Percentiles rank a stretch among this genome's conserved stretches.
Evolutionary conservation across 2,888 invertebrate species (phyloP).

Genomic region (Notodonta ziczac): DNA sequence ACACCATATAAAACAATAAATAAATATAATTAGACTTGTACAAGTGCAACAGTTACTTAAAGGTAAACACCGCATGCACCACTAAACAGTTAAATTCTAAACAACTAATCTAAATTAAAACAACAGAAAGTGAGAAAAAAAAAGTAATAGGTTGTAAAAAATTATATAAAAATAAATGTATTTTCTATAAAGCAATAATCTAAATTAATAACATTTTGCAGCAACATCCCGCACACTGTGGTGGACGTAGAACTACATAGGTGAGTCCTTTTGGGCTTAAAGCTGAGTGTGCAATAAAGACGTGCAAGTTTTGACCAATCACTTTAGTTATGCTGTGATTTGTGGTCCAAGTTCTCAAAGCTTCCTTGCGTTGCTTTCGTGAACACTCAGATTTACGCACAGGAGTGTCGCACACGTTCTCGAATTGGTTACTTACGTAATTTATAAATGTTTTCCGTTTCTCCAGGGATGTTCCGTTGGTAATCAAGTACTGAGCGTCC

Average conservation of each 20-base stretch:
- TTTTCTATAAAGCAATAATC: no score
- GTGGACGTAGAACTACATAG: constrained; percentile 37
- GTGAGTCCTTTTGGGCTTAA: constrained; percentile 28
- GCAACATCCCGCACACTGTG: constrained; percentile 28
- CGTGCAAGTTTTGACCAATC: constrained; percentile 10
- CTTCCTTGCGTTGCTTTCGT: background rate
- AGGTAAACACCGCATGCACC: no score
- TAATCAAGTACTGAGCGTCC: constrained; percentile 27
- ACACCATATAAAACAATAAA: no score
- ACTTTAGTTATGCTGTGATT: no score
- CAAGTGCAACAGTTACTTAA: no score
- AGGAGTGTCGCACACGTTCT: background rate
- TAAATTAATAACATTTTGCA: constrained; percentile 28
- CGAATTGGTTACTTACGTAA: background rate
- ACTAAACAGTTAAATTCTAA: no score
- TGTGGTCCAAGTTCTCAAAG: no score
- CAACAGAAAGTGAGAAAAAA: no score
- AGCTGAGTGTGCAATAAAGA: constrained; percentile 9
- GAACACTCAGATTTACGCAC: background rate
- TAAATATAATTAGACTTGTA: no score
- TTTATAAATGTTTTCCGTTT: constrained; percentile 11
- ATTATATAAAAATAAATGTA: no score
- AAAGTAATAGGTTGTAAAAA: no score
- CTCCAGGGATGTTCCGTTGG: constrained; percentile 24
- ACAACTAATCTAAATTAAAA: no score